Conservation (phyloP, 2,797 vertebrate species). For the Pristis pectinata region DNA sequence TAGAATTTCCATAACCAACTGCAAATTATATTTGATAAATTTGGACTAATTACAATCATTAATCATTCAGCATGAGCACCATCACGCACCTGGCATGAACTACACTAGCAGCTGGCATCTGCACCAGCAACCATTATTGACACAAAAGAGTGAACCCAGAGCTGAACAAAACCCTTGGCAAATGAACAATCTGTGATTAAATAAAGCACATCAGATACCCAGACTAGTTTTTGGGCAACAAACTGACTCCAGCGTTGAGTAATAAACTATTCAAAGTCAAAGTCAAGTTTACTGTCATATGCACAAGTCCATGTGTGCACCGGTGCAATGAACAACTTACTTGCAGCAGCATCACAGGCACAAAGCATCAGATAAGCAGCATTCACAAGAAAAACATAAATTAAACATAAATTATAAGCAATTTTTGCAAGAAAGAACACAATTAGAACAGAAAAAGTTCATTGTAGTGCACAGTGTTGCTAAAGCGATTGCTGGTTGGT, state of each 20-base stretch:
- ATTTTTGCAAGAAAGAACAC: no score
- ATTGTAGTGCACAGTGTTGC: no score
- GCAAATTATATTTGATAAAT: slow-evolving; percentile 28
- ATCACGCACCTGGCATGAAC: slow-evolving; percentile 6
- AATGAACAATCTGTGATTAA: neutral
- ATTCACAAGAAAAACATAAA: no score
- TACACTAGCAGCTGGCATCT: slow-evolving; percentile 16
- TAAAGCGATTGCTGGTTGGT: no score
- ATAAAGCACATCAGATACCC: slow-evolving; percentile 3
- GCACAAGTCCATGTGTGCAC: no score
- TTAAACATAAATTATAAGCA: no score
- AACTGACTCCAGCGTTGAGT: neutral
- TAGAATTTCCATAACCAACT: slow-evolving; percentile 22
- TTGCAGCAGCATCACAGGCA: no score
- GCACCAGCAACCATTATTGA: neutral
- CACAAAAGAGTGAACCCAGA: neutral
- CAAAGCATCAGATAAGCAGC: no score
- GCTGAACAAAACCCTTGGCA: slow-evolving; percentile 6
- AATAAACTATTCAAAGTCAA: neutral
- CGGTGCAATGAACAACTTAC: no score
- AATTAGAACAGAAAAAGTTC: no score
- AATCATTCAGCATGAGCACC: slow-evolving; percentile 28
- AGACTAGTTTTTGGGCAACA: neutral
- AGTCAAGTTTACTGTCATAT: no score
- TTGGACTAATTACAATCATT: slow-evolving; percentile 29